These are phyloP conservation scores for Xestia c-nigrum DNA, from an alignment of 2,888 invertebrate genomes.

Conservation along the genomic window DNA sequence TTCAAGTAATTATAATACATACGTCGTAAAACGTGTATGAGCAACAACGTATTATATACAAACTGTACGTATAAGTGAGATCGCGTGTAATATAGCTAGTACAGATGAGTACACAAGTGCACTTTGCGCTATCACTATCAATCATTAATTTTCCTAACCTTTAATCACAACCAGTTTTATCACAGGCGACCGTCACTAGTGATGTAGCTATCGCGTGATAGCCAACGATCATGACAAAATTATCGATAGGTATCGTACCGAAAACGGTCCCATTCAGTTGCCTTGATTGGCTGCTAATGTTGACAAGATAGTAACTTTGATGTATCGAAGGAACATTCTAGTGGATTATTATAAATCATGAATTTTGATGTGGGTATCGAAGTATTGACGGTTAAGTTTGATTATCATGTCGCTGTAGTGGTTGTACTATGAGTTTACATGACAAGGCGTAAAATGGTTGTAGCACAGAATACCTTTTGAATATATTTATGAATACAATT, in stretches of 20 bases:
- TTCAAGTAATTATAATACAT: conserved; percentile 18
- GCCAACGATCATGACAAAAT: conserved; percentile 75
- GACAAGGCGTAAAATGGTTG: not conserved
- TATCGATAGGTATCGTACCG: conserved; percentile 78
- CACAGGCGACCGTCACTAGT: conserved; percentile 70
- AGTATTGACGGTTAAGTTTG: conserved; percentile 34
- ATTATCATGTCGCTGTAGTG: conserved; percentile 18
- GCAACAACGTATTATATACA: not conserved
- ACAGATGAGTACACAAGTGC: conserved; percentile 43
- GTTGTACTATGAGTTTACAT: conserved; percentile 20
- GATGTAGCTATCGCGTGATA: conserved; percentile 81
- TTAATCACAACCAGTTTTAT: conserved; percentile 68
- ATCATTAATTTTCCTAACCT: conserved; percentile 64
- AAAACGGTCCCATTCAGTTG: conserved; percentile 70
- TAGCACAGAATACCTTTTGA: not conserved
- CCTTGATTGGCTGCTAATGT: conserved; percentile 75
- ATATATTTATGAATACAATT: conserved; percentile 13
- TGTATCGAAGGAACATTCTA: conserved; percentile 61
- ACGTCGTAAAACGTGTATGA: conserved; percentile 21
- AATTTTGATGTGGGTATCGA: conserved; percentile 44
- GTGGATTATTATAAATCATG: conserved; percentile 57
- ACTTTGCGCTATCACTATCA: conserved; percentile 47
- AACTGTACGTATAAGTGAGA: not conserved
- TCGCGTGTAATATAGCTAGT: conserved; percentile 46
- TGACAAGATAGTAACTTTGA: conserved; percentile 73